Evolutionary conservation across 2,888 invertebrate genomes (phyloP).

Genomic region (Orthosia incerta): DNA sequence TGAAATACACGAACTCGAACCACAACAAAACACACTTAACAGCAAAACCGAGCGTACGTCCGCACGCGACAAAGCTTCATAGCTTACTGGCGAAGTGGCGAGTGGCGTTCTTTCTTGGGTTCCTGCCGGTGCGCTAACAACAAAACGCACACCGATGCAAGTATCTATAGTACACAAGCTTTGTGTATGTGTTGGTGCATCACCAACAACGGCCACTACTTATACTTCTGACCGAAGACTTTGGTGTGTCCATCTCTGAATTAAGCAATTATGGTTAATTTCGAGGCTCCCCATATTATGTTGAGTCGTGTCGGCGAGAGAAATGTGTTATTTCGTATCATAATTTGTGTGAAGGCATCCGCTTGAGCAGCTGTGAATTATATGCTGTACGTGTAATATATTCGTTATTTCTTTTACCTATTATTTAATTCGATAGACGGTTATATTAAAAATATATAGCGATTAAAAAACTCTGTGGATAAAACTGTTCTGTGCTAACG

Average conservation of each 20-base stretch:
- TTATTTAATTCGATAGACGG: conserved; percentile 75
- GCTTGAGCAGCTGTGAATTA: conserved; percentile 90
- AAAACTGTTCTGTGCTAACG: conserved; percentile 59
- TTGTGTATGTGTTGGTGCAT: conserved; percentile 34
- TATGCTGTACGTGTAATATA: conserved; percentile 75
- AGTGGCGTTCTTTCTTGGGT: neutral
- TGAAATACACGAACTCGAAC: conserved; percentile 57
- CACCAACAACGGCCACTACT: conserved; percentile 47
- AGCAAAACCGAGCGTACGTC: conserved; percentile 39
- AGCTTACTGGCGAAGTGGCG: conserved; percentile 49
- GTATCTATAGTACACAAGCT: conserved; percentile 1
- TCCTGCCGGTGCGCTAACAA: conserved; percentile 57
- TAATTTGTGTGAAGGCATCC: conserved; percentile 91
- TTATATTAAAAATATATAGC: conserved; percentile 65
- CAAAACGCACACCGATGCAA: conserved; percentile 52
- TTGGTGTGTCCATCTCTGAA: conserved; percentile 78
- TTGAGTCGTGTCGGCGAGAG: conserved; percentile 85
- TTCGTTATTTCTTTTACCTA: conserved; percentile 77
- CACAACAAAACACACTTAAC: conserved; percentile 64
- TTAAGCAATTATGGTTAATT: conserved; percentile 91
- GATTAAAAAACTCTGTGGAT: conserved; percentile 41
- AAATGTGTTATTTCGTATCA: conserved; percentile 90
- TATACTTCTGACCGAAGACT: conserved; percentile 63
- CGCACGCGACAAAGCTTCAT: conserved; percentile 47
- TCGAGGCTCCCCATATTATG: conserved; percentile 87